Conservation (phyloP, 2,888 invertebrate species). For the Theretra japonica region DNA sequence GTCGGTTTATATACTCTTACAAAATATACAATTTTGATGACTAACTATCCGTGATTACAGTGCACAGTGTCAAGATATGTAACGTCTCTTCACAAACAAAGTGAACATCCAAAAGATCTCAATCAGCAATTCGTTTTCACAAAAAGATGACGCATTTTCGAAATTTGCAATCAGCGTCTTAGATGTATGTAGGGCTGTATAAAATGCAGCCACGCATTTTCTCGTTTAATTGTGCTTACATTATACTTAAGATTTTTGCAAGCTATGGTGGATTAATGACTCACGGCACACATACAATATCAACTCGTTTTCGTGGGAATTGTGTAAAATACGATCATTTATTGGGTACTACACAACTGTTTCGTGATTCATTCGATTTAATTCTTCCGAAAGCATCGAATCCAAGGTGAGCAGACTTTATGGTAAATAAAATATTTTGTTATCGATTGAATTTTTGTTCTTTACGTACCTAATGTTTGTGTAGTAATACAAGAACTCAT, state of each 20-base stretch:
- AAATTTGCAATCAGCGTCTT: slow-evolving; percentile 3
- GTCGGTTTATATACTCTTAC: slow-evolving; percentile 1
- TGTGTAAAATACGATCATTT: background rate
- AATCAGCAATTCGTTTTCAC: background rate
- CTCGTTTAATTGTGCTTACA: background rate
- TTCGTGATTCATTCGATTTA: background rate
- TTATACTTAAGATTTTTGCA: background rate
- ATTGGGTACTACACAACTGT: too few species aligned
- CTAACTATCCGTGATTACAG: too few species aligned
- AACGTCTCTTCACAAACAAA: background rate
- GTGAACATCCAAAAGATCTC: background rate
- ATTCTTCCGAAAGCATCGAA: background rate
- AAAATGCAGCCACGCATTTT: background rate
- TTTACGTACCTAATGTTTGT: background rate
- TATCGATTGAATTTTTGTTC: background rate
- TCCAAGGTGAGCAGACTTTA: background rate
- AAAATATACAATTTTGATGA: background rate
- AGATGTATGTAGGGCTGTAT: background rate
- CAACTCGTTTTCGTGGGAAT: slow-evolving; percentile 1
- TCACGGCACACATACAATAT: background rate
- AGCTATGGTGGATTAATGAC: background rate
- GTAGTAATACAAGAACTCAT: background rate
- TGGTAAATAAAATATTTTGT: background rate
- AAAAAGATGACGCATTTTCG: background rate
- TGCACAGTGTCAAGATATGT: background rate